Evolutionary conservation across 2,888 invertebrate genomes (phyloP).

Genomic region (Tachystola acroxantha): DNA sequence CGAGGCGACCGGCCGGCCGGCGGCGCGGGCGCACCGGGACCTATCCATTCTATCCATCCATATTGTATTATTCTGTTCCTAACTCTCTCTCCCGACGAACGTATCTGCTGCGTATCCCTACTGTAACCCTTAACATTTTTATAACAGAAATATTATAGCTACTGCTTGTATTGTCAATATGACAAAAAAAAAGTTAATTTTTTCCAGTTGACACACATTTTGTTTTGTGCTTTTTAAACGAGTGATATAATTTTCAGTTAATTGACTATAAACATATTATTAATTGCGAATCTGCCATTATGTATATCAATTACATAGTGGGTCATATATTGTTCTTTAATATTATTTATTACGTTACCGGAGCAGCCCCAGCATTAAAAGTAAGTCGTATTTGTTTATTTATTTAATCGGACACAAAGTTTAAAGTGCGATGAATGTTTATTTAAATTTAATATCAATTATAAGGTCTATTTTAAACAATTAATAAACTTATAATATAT

Average conservation of each 20-base stretch:
- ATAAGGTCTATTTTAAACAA: no score
- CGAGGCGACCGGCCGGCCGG: slow-evolving; percentile 37
- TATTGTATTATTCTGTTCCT: slow-evolving; percentile 67
- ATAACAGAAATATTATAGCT: slow-evolving; percentile 37
- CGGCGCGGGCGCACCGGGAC: slow-evolving; percentile 40
- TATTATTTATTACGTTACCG: slow-evolving; percentile 47
- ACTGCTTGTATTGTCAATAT: slow-evolving; percentile 49
- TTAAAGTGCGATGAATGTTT: no score
- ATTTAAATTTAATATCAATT: no score
- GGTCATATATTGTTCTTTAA: slow-evolving; percentile 52
- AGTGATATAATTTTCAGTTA: slow-evolving; percentile 30
- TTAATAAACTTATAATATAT: no score
- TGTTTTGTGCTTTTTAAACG: slow-evolving; percentile 47
- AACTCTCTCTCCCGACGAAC: slow-evolving; percentile 57
- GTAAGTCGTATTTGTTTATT: slow-evolving; percentile 36
- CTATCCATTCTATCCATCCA: slow-evolving; percentile 44
- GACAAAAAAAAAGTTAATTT: slow-evolving; percentile 41
- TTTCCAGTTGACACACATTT: slow-evolving; percentile 37
- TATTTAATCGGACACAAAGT: no score
- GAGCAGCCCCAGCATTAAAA: slow-evolving; percentile 55
- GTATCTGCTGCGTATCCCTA: slow-evolving; percentile 40
- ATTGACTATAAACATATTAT: neutral
- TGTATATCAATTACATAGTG: slow-evolving; percentile 59
- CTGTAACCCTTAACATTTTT: slow-evolving; percentile 30
- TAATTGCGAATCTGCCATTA: slow-evolving; percentile 30